Evolutionary conservation across 2,888 invertebrate genomes (phyloP).

Genomic region (Galerucella pusilla): DNA sequence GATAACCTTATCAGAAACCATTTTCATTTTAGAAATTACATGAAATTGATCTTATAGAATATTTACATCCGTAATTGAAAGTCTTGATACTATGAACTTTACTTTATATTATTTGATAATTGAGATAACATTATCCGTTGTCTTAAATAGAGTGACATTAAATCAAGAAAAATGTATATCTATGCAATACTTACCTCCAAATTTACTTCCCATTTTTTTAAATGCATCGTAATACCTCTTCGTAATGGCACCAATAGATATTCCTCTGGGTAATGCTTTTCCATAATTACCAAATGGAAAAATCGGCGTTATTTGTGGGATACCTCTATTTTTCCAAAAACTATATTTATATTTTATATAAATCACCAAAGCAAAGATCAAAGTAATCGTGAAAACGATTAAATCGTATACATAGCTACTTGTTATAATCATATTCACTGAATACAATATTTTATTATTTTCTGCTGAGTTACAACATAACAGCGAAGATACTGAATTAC

Average conservation of each 20-base stretch:
- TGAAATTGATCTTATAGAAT: no score
- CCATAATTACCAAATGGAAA: slow-evolving; percentile 30
- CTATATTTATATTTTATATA: slow-evolving; percentile 19
- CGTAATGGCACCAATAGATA: slow-evolving; percentile 24
- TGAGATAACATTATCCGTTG: no score
- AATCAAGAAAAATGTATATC: no score
- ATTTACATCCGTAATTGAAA: no score
- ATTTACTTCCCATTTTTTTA: slow-evolving; percentile 26
- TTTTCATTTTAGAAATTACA: no score
- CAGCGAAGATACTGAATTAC: no score
- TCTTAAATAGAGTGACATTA: no score
- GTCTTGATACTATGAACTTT: no score
- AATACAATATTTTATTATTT: neutral
- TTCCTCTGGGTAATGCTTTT: slow-evolving; percentile 28
- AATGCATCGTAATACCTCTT: slow-evolving; percentile 29
- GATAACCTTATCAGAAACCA: no score
- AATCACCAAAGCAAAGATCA: neutral
- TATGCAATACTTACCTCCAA: slow-evolving; percentile 29
- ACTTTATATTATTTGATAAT: no score
- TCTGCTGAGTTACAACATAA: no score
- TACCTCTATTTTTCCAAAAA: slow-evolving; percentile 31
- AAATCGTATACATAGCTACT: neutral
- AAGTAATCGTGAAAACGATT: neutral
- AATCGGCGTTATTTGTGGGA: slow-evolving; percentile 22
- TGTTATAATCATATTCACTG: slow-evolving; percentile 1